Conservation (phyloP, 2,888 invertebrate species). For the Trissolcus brochymenae region DNA sequence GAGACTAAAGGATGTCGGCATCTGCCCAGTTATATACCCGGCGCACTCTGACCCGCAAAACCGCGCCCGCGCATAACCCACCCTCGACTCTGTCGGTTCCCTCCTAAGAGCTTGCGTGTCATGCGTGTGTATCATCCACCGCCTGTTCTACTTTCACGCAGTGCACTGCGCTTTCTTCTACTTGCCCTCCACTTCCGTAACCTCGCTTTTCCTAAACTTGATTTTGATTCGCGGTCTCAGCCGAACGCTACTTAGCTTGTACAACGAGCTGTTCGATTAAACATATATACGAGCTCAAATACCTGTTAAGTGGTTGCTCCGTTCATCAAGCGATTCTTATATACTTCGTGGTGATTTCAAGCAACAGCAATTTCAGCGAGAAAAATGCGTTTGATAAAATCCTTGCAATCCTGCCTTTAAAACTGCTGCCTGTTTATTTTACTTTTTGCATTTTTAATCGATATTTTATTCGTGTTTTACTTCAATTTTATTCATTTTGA, state of each 20-base stretch:
- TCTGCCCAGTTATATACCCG: slow-evolving; percentile 75
- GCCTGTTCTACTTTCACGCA: slow-evolving; percentile 54
- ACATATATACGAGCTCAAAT: slow-evolving; percentile 9
- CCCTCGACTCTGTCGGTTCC: slow-evolving; percentile 60
- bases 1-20: slow-evolving; percentile 73
- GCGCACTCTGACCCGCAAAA: slow-evolving; percentile 75
- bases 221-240: slow-evolving; percentile 33
- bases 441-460: too few relatives aligned
- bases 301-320: neutral
- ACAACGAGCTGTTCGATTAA: slow-evolving; percentile 18
- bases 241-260: slow-evolving; percentile 3
- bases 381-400: neutral
- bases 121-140: slow-evolving; percentile 55
- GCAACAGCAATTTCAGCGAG: neutral
- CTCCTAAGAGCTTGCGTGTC: slow-evolving; percentile 57
- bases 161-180: slow-evolving; percentile 44
- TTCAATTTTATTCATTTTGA: too few relatives aligned
- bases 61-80: slow-evolving; percentile 73
- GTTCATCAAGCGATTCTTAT: too few relatives aligned
- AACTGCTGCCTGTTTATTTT: too few relatives aligned
- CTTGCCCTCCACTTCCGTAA: slow-evolving; percentile 45
- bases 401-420: too few relatives aligned
- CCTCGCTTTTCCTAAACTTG: slow-evolving; percentile 18
- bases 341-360: neutral
- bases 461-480: too few relatives aligned